These are phyloP conservation scores for Brachionus asplanchnoidis DNA, from an alignment of 1,140 invertebrate genomes.

Conservation along the genomic window DNA sequence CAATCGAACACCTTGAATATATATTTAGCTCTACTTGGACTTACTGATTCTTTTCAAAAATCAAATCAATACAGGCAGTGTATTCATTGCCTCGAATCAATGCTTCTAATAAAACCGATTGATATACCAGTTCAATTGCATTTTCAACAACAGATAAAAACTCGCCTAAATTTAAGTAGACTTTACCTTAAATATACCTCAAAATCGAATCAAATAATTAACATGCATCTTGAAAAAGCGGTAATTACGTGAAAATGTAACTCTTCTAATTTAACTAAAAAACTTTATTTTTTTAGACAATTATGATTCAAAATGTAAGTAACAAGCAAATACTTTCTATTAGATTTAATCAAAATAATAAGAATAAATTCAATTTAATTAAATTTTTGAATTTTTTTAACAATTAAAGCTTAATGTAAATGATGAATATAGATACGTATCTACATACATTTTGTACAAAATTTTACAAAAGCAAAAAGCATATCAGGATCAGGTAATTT, in stretches of 20 bases:
- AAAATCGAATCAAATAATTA: not conserved
- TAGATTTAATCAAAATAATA: not conserved
- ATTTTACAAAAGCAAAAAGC: not conserved
- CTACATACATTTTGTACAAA: conserved; percentile 28
- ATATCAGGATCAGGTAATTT: not conserved
- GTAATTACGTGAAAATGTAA: not conserved
- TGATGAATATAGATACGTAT: conserved; percentile 35
- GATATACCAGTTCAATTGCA: not conserved
- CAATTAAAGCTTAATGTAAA: not conserved
- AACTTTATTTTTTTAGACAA: not conserved
- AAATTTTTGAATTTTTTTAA: not conserved
- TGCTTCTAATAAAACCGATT: not conserved
- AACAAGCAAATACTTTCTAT: not conserved
- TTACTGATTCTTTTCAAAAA: conserved; percentile 9
- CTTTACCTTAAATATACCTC: not conserved
- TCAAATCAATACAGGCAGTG: not conserved
- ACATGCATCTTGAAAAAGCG: conserved; percentile 33
- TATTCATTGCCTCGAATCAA: conserved; percentile 33
- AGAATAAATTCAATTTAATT: not conserved
- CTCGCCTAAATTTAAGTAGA: not conserved
- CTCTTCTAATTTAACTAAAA: too few relatives aligned
- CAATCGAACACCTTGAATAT: not conserved
- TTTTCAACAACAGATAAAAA: conserved; percentile 21
- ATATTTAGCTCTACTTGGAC: not conserved
- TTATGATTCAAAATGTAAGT: conserved; percentile 35